Base-by-base conservation (phyloP, 35 echinoderm and acorn worm species). In the Amphiura filiformis region DNA sequence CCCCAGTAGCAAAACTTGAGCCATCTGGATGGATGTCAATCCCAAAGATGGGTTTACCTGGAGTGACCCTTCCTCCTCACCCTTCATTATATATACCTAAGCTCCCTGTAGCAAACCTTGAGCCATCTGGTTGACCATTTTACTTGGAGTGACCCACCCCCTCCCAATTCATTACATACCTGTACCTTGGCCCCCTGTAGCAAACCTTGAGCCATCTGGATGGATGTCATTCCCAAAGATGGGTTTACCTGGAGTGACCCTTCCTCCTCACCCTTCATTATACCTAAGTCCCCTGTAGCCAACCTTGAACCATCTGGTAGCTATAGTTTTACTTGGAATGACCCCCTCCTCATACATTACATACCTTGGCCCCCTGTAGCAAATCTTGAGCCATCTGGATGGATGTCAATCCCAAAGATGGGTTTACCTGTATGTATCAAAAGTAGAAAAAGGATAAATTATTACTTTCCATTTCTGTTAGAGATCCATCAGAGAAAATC, bases 21-120 rank as follows among this genome's bases (percentile, higher is more conserved):
- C 93, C 96, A 92, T 98, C 96, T 61, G 96, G 96, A 94, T 98
- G 92, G 76, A 98, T 92, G 83, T 94, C 96, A 80, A 98, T n/a
- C n/a, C n/a, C n/a, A n/a, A n/a, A n/a, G n/a, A n/a, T n/a, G n/a
- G n/a, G n/a, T n/a, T n/a, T n/a, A n/a, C n/a, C n/a, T n/a, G n/a
- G n/a, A n/a, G n/a, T 90, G 3, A 89, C 92, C n/a, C 75, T 30
- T 13, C 34, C 12, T n/a, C 26, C n/a, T 77, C 75, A 9, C 34
- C 28, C 26, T 30, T n/a, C 44, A n/a, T n/a, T n/a, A n/a, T n/a
- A n/a, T n/a, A n/a, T n/a, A n/a, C n/a, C n/a, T n/a, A n/a, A n/a
- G n/a, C n/a, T n/a, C n/a, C n/a, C n/a, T n/a, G n/a, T n/a, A n/a
- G n/a, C n/a, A n/a, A n/a, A n/a, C n/a, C n/a, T n/a, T n/a, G n/a